Percentiles rank a stretch among this genome's conserved stretches.
Conservation (phyloP, 1,140 invertebrate species). For the Plutomurus gul region DNA sequence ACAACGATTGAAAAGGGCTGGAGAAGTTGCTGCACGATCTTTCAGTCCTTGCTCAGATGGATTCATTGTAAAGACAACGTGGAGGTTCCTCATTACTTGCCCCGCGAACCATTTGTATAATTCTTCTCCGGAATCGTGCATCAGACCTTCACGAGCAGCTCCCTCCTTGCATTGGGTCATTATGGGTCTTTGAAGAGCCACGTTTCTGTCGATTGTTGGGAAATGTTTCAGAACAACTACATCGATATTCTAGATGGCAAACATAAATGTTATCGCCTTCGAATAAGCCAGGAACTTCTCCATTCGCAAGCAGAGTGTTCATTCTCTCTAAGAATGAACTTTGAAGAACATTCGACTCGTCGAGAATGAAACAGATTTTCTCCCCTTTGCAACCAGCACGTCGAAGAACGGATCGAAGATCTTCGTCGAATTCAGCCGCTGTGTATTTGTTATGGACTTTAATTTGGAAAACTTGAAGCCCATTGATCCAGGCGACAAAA, state of each 20-base stretch:
- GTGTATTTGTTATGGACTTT: constrained; percentile 99
- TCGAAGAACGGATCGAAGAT: constrained; percentile 88
- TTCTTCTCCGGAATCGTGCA: constrained; percentile 98
- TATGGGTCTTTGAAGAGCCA: constrained; percentile 86
- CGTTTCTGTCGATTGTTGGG: constrained; percentile 82
- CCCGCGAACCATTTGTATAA: constrained; percentile 98
- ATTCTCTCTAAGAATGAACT: constrained; percentile 98
- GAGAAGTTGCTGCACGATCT: constrained; percentile 96
- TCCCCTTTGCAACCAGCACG: constrained; percentile 94
- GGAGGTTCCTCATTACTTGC: constrained; percentile 97
- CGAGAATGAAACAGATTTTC: constrained; percentile 98
- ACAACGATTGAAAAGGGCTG: constrained; percentile 98
- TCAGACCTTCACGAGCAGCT: constrained; percentile 93
- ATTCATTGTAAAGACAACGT: constrained; percentile 99
- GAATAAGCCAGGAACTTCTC: constrained; percentile 93
- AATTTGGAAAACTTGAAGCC: constrained; percentile 96
- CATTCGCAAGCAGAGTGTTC: constrained; percentile 98
- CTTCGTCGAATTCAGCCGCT: constrained; percentile 98
- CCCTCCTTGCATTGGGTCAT: constrained; percentile 99
- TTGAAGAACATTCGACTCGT: constrained; percentile 98
- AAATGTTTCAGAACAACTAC: constrained; percentile 93
- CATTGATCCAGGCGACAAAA: constrained; percentile 99
- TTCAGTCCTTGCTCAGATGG: constrained; percentile 97
- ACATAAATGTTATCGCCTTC: constrained; percentile 95
- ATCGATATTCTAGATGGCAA: constrained; percentile 98